These are phyloP conservation scores for Pseudopipra pipra DNA, from an alignment of 2,113 vertebrate species.

Conservation along the genomic window DNA sequence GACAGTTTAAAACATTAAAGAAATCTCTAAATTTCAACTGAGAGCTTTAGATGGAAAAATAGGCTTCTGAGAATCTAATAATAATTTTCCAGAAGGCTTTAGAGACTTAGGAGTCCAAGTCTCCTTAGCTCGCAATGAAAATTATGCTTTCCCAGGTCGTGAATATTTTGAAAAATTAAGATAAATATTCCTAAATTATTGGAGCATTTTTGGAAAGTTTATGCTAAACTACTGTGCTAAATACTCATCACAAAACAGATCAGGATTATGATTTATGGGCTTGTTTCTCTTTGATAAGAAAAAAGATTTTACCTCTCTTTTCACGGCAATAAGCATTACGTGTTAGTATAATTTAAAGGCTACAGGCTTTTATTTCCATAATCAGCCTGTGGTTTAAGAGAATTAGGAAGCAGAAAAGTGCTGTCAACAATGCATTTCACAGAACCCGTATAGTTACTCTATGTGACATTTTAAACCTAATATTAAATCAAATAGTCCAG, in stretches of 20 bases:
- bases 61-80: not conserved
- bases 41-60: not conserved
- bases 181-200: not conserved
- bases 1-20: not conserved
- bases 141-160: not conserved
- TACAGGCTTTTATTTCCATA: not conserved
- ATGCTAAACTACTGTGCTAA: not conserved
- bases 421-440: not conserved
- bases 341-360: not conserved
- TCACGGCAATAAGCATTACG: not conserved
- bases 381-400: not conserved
- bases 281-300: not conserved
- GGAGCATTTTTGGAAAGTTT: not conserved
- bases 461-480: not conserved
- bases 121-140: not conserved
- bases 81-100: not conserved
- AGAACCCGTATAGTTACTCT: not conserved
- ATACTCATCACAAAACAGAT: not conserved
- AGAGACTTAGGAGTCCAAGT: not conserved
- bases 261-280: not conserved
- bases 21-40: rapidly evolving
- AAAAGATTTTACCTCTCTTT: not conserved
- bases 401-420: not conserved
- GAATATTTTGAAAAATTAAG: not conserved
- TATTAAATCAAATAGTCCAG: not conserved